phyloP scores from a whole-genome alignment of 1,140 invertebrate genomes.

The Cotesia typhae region DNA sequence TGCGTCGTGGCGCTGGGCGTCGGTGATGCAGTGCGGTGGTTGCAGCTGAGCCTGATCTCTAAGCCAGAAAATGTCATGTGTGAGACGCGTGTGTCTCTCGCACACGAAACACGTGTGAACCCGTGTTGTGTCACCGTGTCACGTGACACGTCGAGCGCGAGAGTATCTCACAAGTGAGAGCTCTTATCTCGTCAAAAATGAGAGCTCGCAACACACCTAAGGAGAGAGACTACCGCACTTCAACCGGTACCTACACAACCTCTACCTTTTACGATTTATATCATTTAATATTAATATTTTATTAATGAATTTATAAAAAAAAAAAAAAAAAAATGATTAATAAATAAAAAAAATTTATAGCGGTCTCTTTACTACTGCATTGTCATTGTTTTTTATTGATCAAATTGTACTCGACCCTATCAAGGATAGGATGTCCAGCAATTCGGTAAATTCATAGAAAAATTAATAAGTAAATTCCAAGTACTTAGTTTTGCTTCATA shows the following conservation, averaged over 20 bases:
- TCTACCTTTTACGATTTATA: constrained; percentile 49
- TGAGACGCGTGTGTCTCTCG: constrained; percentile 45
- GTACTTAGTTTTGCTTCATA: not conserved
- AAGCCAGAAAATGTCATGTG: constrained; percentile 46
- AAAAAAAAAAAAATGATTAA: constrained; percentile 22
- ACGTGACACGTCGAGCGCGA: constrained; percentile 46
- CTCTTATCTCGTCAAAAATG: constrained; percentile 56
- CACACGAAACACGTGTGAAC: constrained; percentile 48
- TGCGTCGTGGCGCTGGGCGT: constrained; percentile 64
- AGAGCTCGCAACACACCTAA: constrained; percentile 59
- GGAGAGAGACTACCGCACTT: constrained; percentile 64
- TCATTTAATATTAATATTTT: too few species aligned
- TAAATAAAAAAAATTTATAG: not conserved
- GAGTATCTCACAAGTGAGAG: constrained; percentile 51
- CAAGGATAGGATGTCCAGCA: too few species aligned
- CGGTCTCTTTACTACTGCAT: not conserved
- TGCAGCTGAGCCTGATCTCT: constrained; percentile 52
- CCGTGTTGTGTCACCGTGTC: constrained; percentile 55
- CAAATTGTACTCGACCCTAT: constrained; percentile 48
- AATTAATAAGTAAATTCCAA: not conserved
- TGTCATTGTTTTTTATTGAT: constrained; percentile 27
- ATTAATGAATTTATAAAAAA: constrained; percentile 43
- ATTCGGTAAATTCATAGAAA: too few species aligned
- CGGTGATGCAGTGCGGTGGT: constrained; percentile 66
- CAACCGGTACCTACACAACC: constrained; percentile 64